A percentile compares a stretch with the other conserved stretches of the same genome.
Conservation (phyloP, 2,113 vertebrate genomes). For the Danio rerio region GRCz12tu NC_133190.1:39375001-39375500, state of each 20-base stretch:
- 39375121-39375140: conserved; percentile 65
- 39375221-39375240: conserved; percentile 34
- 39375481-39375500: conserved; percentile 17
- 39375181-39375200: conserved; percentile 61
- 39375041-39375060: conserved; percentile 37
- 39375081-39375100: conserved; percentile 67
- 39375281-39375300: neutral
- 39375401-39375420: conserved; percentile 17
- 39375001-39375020: neutral
- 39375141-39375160: conserved; percentile 65
- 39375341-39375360: conserved; percentile 43
- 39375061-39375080: conserved; percentile 67
- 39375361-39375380: conserved; percentile 50
- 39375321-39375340: conserved; percentile 43
- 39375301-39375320: neutral
- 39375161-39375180: conserved; percentile 69
- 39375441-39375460: conserved; percentile 20
- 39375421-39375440: conserved; percentile 34
- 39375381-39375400: conserved; percentile 40
- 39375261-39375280: neutral
- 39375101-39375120: conserved; percentile 78
- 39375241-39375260: conserved; percentile 2
- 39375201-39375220: conserved; percentile 32
- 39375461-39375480: neutral
- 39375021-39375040: neutral